Base-by-base conservation (phyloP, 2,113 vertebrate species). In the Bombycilla garrulus region DNA sequence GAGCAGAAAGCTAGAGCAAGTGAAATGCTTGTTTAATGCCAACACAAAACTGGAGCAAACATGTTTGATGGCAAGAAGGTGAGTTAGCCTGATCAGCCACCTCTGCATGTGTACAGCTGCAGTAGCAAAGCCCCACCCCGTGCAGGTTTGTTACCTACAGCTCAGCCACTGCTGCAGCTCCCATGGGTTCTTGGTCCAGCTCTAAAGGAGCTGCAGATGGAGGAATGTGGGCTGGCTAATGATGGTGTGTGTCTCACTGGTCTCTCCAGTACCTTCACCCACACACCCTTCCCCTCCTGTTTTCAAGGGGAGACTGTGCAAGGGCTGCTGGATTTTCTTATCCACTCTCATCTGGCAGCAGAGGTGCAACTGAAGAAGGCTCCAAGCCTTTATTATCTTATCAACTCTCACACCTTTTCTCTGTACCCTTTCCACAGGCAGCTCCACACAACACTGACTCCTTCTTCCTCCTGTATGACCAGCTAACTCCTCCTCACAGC, bases 131-230 rank as follows among this genome's bases (percentile, higher is more conserved):
- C 51, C 65, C 45, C 26, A 1, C 28, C n/a, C 44, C 0, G 2
- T 5, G 54, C 40, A 31, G 72, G 25, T 31, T 5, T 0, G 1
- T 78, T 22, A 36, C 51, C 45, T 26, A 3, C 31, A 16, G 0
- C 47, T 65, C 14, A 2, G 5, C 14, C 3, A 1, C 21, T 56
- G 81, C 51, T 31, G 69, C 40, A 15, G 3, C 15, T 5, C 5
- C 0, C 0, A 5, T 12, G 47, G 47, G 9, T 18, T 45, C 44
- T 14, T 17, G 40, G 66, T 19, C 0, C 5, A 50, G 79, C 65
- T 73, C 47, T 28, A 35, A 3, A 5, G 18, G 50, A 86, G 84
- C 45, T 14, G 26, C 65, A 31, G 87, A 36, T 8, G 4, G 77
- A 35, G 74, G 4, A 83, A 29, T 26, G 16, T 16, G 28, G 5